Base-by-base conservation (phyloP, 2,888 invertebrate genomes). In the Microplitis deprimator region DNA sequence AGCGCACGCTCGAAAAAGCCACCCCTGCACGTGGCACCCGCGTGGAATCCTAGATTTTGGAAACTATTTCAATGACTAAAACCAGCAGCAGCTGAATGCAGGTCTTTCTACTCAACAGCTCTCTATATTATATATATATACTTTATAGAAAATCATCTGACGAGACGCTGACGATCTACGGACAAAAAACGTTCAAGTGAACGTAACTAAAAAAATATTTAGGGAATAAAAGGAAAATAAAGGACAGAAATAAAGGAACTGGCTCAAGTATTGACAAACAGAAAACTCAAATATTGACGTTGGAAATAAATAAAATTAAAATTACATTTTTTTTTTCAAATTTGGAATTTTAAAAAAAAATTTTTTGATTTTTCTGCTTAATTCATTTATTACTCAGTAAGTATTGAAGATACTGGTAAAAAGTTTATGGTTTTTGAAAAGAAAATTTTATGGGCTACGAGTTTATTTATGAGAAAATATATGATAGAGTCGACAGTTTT, bases 1-100 rank as follows among this genome's bases (percentile, higher is more conserved):
- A 60, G 70, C 71, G 71, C 71, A 74, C 77, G 72, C 73, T 76
- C 73, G 62, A 59, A 50, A 59, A 74, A 41, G 70, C 77, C 70
- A 70, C 69, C 78, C 75, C 77, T 73, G 70, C 79, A 77, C 73
- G 75, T 79, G 77, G 69, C 79, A 73, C 20, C 78, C 76, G 75
- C 75, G 82, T 83, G 84, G 87, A 88, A 86, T 88, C 85, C 87
- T 83, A 83, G 86, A 88, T 86, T 88, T 87, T 86, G 88, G 88
- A 88, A 88, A 88, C 83, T 83, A 77, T 83, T 83, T 86, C 83
- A 87, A 87, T 86, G 83, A 50, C 8, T 50, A 13, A 8, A 13
- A 13, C 50, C 50, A 50, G 83, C 84, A 78, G 85, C 88, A 87
- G 88, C 88, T 88, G 88, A 88, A 87, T 85, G 84, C 85, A 84